Conservation (phyloP, 2,888 invertebrate species). For the Acleris emargana region DNA sequence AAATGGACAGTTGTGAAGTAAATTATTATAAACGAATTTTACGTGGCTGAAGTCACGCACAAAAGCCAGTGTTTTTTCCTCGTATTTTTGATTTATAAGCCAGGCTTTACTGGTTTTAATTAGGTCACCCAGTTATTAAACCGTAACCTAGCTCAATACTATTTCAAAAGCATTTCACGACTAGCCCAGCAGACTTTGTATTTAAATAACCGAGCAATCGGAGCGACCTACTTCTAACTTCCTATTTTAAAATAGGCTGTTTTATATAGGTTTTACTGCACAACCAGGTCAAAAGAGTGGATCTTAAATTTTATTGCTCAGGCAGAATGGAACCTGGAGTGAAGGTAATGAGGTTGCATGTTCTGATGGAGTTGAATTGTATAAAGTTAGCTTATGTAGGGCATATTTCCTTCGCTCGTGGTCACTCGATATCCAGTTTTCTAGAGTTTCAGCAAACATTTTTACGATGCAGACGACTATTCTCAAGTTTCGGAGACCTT, state of each 20-base stretch:
- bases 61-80: too few relatives aligned
- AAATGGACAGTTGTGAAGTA: too few relatives aligned
- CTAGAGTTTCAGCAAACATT: constrained; percentile 4
- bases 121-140: constrained; percentile 8
- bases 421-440: constrained; percentile 17
- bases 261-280: neutral
- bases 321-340: too few relatives aligned
- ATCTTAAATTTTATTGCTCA: too few relatives aligned
- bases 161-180: constrained; percentile 31
- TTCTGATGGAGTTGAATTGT: too few relatives aligned
- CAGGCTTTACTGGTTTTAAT: neutral
- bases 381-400: too few relatives aligned
- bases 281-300: neutral
- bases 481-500: constrained; percentile 23
- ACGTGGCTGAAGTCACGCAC: too few relatives aligned
- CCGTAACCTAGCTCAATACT: constrained; percentile 12
- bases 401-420: neutral
- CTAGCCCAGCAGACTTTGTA: constrained; percentile 29
- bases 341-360: too few relatives aligned
- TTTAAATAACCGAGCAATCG: constrained; percentile 27
- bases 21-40: too few relatives aligned
- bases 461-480: constrained; percentile 5
- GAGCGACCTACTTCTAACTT: constrained; percentile 26
- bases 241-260: constrained; percentile 22
- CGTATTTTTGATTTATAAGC: too few relatives aligned